Base-by-base conservation (phyloP, 2,113 vertebrate genomes). In the Bombycilla garrulus region DNA sequence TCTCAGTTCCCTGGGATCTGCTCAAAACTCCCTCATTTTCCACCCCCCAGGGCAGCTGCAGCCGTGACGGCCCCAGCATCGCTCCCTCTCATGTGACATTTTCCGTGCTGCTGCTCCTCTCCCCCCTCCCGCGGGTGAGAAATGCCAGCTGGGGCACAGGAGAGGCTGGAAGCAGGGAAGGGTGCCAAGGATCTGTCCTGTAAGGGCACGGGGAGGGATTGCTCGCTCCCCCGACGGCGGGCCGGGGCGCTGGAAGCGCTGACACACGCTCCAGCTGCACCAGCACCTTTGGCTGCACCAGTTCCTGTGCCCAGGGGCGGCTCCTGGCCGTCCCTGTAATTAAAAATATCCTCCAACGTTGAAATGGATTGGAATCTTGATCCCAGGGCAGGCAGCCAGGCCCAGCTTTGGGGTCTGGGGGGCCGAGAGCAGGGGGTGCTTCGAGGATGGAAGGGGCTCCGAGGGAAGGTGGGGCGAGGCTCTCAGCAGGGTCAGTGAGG, bases 381-480 rank as follows among this genome's bases (percentile, higher is more conserved):
- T 74, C 67, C 72, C 1, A 40, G 77, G 89, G 94, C 83, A 88
- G 84, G 69, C 20, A 58, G 95, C 89, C 96, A 91, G 77, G 72
- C 5, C 66, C 89, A 20, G 77, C n/a, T 57, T 31, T 16, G 1
- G 40, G 71, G 67, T 28, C 24, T 10, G 61, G 50, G 33, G 33
- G 48, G 25, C 17, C 3, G 4, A 85, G 76, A 45, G n/a, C 15
- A 3, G 9, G 44, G 36, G 33, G 10, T 33, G 33, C 24, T 53
- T 26, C 3, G 1, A 26, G n/a, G 25, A 11, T 15, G 40, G 8
- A 29, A 65, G 67, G 31, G 25, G 38, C 6, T 62, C 8, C 1
- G 1, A 4, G 23, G 58, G 28, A 86, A 61, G n/a, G 16, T 9
- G 48, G 53, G 38, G 47, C 79, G 6, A 2, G 51, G 23, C 12